These are phyloP conservation scores for Zaprionus lachaisei DNA, from an alignment of 1,140 invertebrate genomes.

Conservation along the genomic window DNA sequence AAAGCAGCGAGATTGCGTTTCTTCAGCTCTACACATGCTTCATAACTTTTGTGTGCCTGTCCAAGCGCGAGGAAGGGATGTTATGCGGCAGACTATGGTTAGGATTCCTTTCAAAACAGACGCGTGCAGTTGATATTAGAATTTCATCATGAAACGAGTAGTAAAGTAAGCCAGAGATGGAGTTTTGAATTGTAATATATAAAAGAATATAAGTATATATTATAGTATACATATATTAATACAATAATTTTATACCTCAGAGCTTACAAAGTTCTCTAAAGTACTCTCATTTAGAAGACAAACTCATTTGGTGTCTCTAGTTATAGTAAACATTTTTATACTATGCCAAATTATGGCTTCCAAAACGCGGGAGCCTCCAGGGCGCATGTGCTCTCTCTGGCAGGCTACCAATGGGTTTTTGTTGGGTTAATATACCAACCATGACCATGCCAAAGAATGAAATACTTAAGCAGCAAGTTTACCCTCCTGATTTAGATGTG, in stretches of 20 bases:
- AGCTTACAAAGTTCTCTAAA: too few species aligned
- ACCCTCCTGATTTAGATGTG: constrained; percentile 12
- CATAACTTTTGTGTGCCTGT: not conserved
- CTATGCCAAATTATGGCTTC: not conserved
- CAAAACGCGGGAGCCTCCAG: not conserved
- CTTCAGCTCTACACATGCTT: not conserved
- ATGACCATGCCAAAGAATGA: constrained; percentile 82
- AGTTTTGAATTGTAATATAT: too few species aligned
- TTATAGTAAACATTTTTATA: not conserved
- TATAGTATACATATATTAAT: too few species aligned
- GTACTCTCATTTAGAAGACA: not conserved
- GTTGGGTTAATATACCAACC: constrained; percentile 46
- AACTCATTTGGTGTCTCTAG: not conserved
- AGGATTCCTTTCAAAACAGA: not conserved
- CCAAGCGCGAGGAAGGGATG: not conserved
- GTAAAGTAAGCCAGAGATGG: too few species aligned
- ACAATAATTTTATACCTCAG: too few species aligned
- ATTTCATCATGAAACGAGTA: not conserved
- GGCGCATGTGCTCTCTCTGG: constrained; percentile 11
- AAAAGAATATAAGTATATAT: too few species aligned
- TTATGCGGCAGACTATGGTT: not conserved
- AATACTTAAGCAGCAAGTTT: constrained; percentile 59
- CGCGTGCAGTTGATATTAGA: not conserved
- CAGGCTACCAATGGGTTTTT: not conserved
- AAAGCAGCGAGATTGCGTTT: constrained; percentile 5